Conservation (phyloP, 2,888 invertebrate genomes). For the Pteria penguin region DNA sequence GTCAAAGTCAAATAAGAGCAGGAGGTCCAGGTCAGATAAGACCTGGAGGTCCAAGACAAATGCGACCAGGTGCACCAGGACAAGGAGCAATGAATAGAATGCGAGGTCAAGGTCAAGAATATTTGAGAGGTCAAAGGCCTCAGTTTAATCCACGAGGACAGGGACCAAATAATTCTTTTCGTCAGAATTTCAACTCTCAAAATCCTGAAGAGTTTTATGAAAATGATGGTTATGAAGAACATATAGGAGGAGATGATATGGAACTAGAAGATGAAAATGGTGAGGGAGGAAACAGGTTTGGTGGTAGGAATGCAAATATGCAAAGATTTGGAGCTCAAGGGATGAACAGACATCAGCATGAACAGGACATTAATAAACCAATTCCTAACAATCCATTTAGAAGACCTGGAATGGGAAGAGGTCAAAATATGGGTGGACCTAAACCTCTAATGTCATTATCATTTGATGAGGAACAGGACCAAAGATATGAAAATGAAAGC, state of each 20-base stretch:
- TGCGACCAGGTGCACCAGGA: slow-evolving; percentile 31
- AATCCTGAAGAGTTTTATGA: not conserved
- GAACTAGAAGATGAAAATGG: slow-evolving; percentile 13
- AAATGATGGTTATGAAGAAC: slow-evolving; percentile 7
- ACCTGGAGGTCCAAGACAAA: slow-evolving; percentile 1
- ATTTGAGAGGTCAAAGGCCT: slow-evolving; percentile 30
- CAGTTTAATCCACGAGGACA: not conserved
- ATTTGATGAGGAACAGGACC: not conserved
- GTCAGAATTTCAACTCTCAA: not conserved
- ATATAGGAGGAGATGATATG: not conserved
- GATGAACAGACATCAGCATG: not conserved
- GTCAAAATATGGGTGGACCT: not conserved
- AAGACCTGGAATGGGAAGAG: not conserved
- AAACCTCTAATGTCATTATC: not conserved
- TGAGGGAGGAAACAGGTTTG: not conserved
- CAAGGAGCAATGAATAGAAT: slow-evolving; percentile 20
- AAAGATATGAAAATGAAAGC: slow-evolving; percentile 14
- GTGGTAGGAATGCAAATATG: not conserved
- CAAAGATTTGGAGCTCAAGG: not conserved
- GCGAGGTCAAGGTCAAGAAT: slow-evolving; percentile 29
- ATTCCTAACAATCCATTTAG: not conserved
- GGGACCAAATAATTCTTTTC: not conserved
- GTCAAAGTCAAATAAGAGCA: slow-evolving; percentile 12
- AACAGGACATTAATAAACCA: not conserved
- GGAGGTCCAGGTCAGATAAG: slow-evolving; percentile 27